Evolutionary conservation across 2,888 invertebrate genomes (phyloP), one percentile per base, ranked within the genome.

Genomic region (Melikaiella ostensackeni): DNA sequence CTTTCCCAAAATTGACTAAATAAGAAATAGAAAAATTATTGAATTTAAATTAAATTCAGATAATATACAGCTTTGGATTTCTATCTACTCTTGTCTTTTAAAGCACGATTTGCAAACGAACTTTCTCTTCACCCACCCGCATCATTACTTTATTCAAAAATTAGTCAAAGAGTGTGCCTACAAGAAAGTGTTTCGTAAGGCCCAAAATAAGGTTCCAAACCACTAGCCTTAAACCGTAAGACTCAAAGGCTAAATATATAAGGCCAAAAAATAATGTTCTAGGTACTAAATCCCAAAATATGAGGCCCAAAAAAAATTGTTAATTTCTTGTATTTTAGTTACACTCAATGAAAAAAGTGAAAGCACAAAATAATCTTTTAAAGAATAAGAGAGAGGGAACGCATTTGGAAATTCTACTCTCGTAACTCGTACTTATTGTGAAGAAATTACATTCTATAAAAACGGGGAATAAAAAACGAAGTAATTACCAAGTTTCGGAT

Each of bases 401-500:
- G 33, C 62, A 50, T 50, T 50, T 70, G 70, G 70, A 70, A 70
- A 46, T 70, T 70, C 70, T 50, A 50, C 50, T 70, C 50, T 70
- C 50, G 50, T 70, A 21, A 50, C 50, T 70, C 50, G 70, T 55
- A 70, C 19, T 63, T 64, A 70, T 70, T 70, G 59, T 16, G 1
- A 59, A 59, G 11, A 59, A 35, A 38, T 63, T 35, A 35, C 8
- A 35, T 21, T n/a, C 35, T n/a, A 21, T 21, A n/a, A 33, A 21
- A 13, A 42, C 2, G 2, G 24, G 16, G 8, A 42, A 30, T n/a
- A 59, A 59, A 46, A 30, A 30, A 59, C 33, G 24, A 33, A 42
- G 5, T 75, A 63, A 76, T 81, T 77, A 82, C 75, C 77, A 79
- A 57, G 61, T 77, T 42, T 81, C 66, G 78, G 61, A 82, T 81